A percentile compares a stretch with the other conserved stretches of the same genome.
These are phyloP conservation scores for Agonopterix heracliana DNA, from an alignment of 2,888 invertebrate species.

Conservation along the genomic window DNA sequence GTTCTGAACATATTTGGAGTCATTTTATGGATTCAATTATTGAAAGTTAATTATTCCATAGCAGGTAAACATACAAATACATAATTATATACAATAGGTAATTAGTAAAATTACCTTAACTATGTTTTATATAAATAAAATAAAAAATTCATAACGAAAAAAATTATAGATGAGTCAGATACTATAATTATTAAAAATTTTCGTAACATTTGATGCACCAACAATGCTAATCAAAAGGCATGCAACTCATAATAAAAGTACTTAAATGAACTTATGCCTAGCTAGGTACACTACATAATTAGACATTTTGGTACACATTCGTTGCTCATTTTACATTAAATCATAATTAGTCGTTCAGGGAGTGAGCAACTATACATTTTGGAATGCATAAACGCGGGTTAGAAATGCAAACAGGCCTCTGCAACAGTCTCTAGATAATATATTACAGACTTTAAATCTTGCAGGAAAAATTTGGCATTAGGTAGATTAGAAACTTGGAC, in stretches of 20 bases:
- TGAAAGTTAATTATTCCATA: no score
- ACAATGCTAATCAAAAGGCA: slow-evolving; percentile 1
- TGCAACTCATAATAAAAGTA: slow-evolving; percentile 26
- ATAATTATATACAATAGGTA: not conserved
- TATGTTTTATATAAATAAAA: no score
- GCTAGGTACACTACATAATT: slow-evolving; percentile 60
- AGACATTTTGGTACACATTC: slow-evolving; percentile 73
- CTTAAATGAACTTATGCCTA: slow-evolving; percentile 55
- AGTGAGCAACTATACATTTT: slow-evolving; percentile 53
- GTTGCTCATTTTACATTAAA: slow-evolving; percentile 62
- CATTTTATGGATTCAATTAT: no score
- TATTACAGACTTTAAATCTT: no score
- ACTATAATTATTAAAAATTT: not conserved
- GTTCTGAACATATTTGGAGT: no score
- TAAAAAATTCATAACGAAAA: no score
- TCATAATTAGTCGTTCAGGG: slow-evolving; percentile 32
- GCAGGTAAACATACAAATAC: not conserved
- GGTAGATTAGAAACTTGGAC: no score
- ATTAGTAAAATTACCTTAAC: not conserved
- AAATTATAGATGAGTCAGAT: no score
- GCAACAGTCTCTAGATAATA: no score
- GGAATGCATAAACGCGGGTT: slow-evolving; percentile 56
- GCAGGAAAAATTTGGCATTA: no score
- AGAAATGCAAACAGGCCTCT: slow-evolving; percentile 23
- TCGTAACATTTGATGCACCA: slow-evolving; percentile 2